Percentiles rank a stretch among this genome's conserved stretches.
Evolutionary conservation across 2,113 vertebrate species (phyloP).

Genomic region (Odontesthes bonariensis): DNA sequence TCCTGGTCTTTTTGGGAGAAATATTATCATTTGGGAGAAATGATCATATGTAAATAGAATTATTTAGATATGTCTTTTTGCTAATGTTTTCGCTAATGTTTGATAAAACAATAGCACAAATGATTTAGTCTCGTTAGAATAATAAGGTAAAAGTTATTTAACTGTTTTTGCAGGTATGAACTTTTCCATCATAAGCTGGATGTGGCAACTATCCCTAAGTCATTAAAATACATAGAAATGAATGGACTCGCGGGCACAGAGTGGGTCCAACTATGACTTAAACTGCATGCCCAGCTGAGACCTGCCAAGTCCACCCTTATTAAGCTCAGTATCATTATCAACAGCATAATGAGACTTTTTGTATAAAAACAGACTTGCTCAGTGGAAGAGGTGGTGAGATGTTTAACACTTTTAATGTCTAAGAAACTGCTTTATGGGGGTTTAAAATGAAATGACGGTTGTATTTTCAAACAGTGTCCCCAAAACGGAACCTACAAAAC

Average conservation of each 20-base stretch:
- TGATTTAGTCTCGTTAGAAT: neutral
- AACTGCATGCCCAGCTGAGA: slow-evolving; percentile 13
- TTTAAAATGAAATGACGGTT: neutral
- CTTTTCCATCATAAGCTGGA: neutral
- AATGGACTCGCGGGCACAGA: neutral
- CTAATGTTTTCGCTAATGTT: too few species aligned
- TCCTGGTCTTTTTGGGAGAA: too few species aligned
- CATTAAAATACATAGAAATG: neutral
- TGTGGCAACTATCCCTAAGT: neutral
- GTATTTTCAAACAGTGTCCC: slow-evolving; percentile 2
- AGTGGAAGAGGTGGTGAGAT: neutral
- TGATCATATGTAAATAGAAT: too few species aligned
- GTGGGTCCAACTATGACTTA: neutral
- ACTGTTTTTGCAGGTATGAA: neutral
- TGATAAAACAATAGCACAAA: neutral
- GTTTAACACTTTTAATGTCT: slow-evolving; percentile 9
- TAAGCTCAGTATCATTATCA: neutral
- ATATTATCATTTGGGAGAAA: too few species aligned
- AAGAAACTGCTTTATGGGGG: neutral
- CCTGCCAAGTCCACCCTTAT: neutral
- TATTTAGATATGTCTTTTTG: too few species aligned
- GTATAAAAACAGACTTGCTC: neutral
- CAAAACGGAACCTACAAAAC: neutral
- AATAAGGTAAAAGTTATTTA: neutral
- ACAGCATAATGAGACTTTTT: neutral